Evolutionary conservation across 2,113 vertebrate genomes (phyloP).

Genomic region (Ellobius talpinus): DNA sequence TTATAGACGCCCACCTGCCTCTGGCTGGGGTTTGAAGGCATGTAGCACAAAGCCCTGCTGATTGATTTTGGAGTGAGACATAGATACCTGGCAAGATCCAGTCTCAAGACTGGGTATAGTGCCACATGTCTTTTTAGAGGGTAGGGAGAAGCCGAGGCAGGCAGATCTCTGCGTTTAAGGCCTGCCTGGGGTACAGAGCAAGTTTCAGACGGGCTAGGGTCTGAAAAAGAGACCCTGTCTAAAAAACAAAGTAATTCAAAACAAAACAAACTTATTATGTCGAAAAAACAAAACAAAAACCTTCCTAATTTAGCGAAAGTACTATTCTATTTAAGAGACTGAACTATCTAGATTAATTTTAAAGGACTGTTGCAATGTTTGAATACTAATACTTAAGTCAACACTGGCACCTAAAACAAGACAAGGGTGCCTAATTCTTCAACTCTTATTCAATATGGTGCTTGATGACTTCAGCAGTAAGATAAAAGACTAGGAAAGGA

Average conservation of each 20-base stretch:
- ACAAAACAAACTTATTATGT: neutral
- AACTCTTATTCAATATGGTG: neutral
- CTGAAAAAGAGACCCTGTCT: neutral
- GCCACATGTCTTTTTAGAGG: neutral
- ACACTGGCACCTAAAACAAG: neutral
- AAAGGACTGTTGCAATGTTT: neutral
- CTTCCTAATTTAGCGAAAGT: slow-evolving; percentile 1
- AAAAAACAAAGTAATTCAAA: neutral
- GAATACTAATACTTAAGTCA: neutral
- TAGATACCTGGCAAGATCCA: neutral
- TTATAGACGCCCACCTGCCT: neutral
- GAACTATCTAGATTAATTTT: neutral
- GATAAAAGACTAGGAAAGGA: neutral
- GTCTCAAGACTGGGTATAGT: neutral
- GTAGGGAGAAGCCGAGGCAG: too few relatives aligned
- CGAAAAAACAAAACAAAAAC: neutral
- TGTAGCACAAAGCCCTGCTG: neutral
- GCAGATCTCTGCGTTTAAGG: neutral
- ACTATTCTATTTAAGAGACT: neutral
- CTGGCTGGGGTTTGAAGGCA: neutral
- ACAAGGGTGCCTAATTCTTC: neutral
- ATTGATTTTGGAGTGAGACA: neutral
- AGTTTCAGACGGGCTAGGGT: neutral
- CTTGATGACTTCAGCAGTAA: neutral
- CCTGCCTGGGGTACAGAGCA: neutral